Percentiles rank a stretch among this genome's conserved stretches.
These are phyloP conservation scores for Orchestes rusci DNA, from an alignment of 2,888 invertebrate species.

Conservation along the genomic window DNA sequence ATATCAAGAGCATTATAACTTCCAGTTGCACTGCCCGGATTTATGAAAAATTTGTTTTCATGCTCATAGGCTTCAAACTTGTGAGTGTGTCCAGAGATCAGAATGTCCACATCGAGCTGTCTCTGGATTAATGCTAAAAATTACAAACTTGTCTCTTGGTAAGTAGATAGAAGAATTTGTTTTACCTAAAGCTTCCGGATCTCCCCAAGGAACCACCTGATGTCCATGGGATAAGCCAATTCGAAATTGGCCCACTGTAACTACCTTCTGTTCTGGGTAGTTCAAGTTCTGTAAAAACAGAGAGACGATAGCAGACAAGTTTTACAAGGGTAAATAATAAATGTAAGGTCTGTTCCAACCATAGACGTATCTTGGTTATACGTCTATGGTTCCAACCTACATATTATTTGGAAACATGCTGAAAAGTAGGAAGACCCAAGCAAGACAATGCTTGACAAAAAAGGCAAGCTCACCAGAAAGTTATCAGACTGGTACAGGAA, in stretches of 20 bases:
- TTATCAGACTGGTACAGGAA: no score
- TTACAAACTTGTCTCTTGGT: background rate
- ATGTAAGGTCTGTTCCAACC: no score
- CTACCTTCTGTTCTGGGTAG: constrained; percentile 97
- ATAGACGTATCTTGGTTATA: no score
- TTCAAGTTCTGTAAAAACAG: constrained; percentile 69
- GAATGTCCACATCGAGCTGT: constrained; percentile 96
- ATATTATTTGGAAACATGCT: no score
- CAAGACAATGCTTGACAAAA: no score
- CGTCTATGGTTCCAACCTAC: no score
- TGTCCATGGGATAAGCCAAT: constrained; percentile 98
- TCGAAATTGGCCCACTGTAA: constrained; percentile 96
- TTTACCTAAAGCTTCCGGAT: constrained; percentile 64
- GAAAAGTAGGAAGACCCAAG: no score
- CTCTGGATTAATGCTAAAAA: constrained; percentile 81
- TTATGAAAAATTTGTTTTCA: constrained; percentile 98
- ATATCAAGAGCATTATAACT: constrained; percentile 90
- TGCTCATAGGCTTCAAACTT: constrained; percentile 97
- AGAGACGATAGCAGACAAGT: background rate
- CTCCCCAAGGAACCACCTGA: constrained; percentile 97
- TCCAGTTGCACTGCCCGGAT: constrained; percentile 98
- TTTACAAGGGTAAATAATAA: no score
- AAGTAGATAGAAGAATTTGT: background rate
- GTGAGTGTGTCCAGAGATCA: constrained; percentile 98
- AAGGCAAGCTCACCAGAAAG: no score